phyloP scores from a whole-genome alignment of 2,113 vertebrate genomes.

The Lucifuga dentata region DNA sequence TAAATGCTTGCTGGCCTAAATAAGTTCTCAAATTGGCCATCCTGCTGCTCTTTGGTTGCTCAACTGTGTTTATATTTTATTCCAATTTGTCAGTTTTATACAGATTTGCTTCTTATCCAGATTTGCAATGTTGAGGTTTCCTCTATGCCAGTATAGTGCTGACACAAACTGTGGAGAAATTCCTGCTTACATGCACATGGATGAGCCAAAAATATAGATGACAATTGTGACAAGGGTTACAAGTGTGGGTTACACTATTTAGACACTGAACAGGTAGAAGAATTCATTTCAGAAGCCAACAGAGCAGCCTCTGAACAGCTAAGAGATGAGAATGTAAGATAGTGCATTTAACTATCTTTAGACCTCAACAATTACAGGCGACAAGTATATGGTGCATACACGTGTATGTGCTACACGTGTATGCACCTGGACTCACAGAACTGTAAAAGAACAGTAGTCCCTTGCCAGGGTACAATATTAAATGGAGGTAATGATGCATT shows the following conservation, averaged over 20 bases:
- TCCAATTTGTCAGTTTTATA: background rate
- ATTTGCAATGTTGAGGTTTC: no score
- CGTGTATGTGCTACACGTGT: constrained; percentile 3
- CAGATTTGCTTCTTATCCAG: no score
- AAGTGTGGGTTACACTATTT: no score
- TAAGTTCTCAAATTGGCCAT: background rate
- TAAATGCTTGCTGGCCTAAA: constrained; percentile 6
- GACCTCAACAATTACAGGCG: constrained; percentile 13
- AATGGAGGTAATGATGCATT: constrained; percentile 44
- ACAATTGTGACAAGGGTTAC: no score
- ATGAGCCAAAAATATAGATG: no score
- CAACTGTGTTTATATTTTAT: constrained; percentile 13
- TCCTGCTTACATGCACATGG: no score
- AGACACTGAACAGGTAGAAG: constrained; percentile 16
- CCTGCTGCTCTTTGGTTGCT: constrained; percentile 3
- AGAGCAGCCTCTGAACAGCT: background rate
- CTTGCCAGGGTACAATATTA: constrained; percentile 13
- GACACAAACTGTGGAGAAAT: no score
- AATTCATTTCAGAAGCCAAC: constrained; percentile 1
- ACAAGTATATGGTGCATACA: no score
- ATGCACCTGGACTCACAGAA: background rate
- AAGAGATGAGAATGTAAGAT: no score
- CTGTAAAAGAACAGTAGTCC: constrained; percentile 15
- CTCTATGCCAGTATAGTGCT: no score
- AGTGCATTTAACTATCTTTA: constrained; percentile 28